Evolutionary conservation across 1,140 invertebrate genomes (phyloP), one percentile per base, ranked within the genome.

Genomic region (Diabrotica undecimpunctata): DNA sequence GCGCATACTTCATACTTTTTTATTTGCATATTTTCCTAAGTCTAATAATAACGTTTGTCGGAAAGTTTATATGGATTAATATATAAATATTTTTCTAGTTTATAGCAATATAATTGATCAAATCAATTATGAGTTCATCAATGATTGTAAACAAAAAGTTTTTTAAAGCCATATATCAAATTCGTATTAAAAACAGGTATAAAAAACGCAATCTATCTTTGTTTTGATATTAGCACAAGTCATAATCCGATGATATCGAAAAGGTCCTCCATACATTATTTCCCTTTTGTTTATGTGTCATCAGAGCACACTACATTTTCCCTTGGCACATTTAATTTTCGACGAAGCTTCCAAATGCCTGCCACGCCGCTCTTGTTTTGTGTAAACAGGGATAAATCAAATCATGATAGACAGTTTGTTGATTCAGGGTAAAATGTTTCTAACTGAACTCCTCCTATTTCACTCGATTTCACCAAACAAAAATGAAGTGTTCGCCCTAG

Each of bases 321-420:
- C 51, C 61, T 46, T 55, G 61, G 52, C 61, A 62, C 36, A 62
- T 62, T 62, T 54, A 54, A 62, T 62, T 62, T 62, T 62, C 52
- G 36, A 50, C n/a, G 59, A 54, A 37, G 53, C 59, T 61, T 50
- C 41, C 59, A 35, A 57, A 57, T n/a, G 8, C 41, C 0, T 38
- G 38, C 39, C 58, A 25, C 12, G 54, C 54, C 54, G 54, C 52
- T 14, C 61, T 54, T 54, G 61, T 38, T 62, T 62, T 54, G 35
- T 54, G 61, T 62, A 62, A 62, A 62, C 61, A 62, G 2, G 52
- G 61, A 62, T 62, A 62, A 62, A 62, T 62, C 61, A 62, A 62
- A 54, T 62, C 61, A 41, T 62, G 61, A 62, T 62, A 62, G 61
- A 62, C 61, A 54, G 51, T 62, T 54, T 62, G 61, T 62, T 62